Evolutionary conservation across 2,888 invertebrate species (phyloP), one percentile per base, ranked within the genome.

Genomic region (Dorcus hopei): DNA sequence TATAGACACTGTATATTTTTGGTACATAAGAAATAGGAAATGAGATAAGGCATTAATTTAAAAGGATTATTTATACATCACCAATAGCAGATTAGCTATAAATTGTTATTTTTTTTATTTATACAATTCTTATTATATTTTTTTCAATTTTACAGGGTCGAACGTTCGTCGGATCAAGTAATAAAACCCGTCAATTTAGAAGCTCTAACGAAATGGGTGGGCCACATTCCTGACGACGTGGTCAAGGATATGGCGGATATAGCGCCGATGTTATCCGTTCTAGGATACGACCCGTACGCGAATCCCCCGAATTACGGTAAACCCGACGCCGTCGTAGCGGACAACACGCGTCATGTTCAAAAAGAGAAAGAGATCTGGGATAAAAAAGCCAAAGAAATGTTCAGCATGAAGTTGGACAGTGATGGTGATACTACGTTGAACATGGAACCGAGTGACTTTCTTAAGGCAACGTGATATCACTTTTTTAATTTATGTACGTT

Each of bases 151-250:
- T 79, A 55, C 83, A 97, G 96, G 80, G 94, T 95, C 77, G 97
- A 98, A 81, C 87, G 97, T 62, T 97, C 97, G 49, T 96, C 96
- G 63, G 97, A 98, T 83, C 98, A 98, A 85, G 97, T 99, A 71
- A 95, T 98, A 78, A 97, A 97, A 74, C 96, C 98, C 9, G 92
- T 99, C 61, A 98, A 99, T 82, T 83, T 94, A 74, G 97, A 97
- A 80, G 98, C 98, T 49, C 83, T 98, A 64, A 87, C 88, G 71
- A 94, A 93, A 81, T 95, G 94, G 95, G 93, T 93, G 67, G 93
- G 92, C 58, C 86, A 90, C 75, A 86, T 95, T 74, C 94, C 95
- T 72, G 86, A 87, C 23, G 97, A 98, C 81, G 96, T 97, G 61
- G 87, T 95, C 63, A 85, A 86, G 62, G 95, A 96, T 77, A 95